Conservation (phyloP, 2,888 invertebrate species). For the Drosophila cognata region DNA sequence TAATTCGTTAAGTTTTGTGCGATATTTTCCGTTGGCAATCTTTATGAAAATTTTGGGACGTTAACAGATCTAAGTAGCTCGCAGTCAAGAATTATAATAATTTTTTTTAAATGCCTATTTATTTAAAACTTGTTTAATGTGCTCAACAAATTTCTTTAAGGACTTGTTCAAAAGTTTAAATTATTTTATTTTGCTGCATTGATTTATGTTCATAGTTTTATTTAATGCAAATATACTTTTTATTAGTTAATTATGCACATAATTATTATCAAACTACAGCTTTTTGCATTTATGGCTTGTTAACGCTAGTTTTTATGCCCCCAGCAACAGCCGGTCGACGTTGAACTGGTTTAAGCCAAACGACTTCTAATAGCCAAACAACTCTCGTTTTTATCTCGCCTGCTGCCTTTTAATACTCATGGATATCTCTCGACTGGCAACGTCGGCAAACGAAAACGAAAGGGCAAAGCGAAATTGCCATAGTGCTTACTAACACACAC, state of each 20-base stretch:
- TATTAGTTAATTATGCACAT: conserved; percentile 30
- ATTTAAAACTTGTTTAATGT: not conserved
- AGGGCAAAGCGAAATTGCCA: conserved; percentile 71
- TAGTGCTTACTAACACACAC: not conserved
- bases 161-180: not conserved
- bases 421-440: conserved; percentile 27
- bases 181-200: not conserved
- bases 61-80: not conserved
- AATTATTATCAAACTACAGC: conserved; percentile 22
- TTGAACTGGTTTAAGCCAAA: conserved; percentile 61
- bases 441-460: conserved; percentile 67
- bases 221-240: not conserved
- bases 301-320: conserved; percentile 25
- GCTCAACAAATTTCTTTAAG: not conserved
- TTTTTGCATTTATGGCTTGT: conserved; percentile 24
- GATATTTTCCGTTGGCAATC: not conserved
- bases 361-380: conserved; percentile 71
- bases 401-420: conserved; percentile 2
- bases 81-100: not conserved
- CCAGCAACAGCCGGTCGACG: conserved; percentile 17
- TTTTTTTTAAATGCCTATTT: not conserved
- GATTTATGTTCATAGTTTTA: not conserved
- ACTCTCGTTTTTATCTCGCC: conserved; percentile 63
- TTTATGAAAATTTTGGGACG: not conserved
- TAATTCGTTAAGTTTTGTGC: not conserved